Base-by-base conservation (phyloP, 2,113 vertebrate genomes). In the Oplegnathus fasciatus region DNA sequence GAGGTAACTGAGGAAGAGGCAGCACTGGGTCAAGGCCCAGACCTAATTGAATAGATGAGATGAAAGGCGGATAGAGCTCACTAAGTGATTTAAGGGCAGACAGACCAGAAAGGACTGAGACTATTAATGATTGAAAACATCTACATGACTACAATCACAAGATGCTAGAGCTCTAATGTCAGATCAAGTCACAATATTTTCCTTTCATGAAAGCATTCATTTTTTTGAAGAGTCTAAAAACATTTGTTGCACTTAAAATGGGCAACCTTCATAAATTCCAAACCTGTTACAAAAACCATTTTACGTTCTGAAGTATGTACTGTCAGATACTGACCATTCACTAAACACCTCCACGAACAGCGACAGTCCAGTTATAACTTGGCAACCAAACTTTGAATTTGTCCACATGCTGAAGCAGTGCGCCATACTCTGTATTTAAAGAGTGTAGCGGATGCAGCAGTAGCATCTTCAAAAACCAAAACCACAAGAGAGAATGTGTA, bases 11-110 rank as follows among this genome's bases (percentile, higher is more conserved):
- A 77, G 80, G 67, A 77, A 60, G 62, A 67, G 54, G 73, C 78
- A 68, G 66, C 66, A 30, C 44, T 28, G 18, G 70, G 46, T 79
- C 67, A 75, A 64, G 86, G 79, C 80, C 72, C 86, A 75, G 48
- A 78, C 86, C 50, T 87, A 90, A 92, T 75, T 90, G 83, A 88
- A 89, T 61, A 73, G 87, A 85, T 74, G 74, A 82, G 83, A 90
- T 89, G 82, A 90, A 88, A 88, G 77, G 50, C 50, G 76, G 66
- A 44, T 52, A 52, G n/a, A 64, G 74, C 73, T 54, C 55, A 64
- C n/a, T 76, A 69, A 70, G 73, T 83, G 74, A 77, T 77, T 83
- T 71, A 46, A 44, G 66, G 46, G 46, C 69, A 65, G 34, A 65
- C 34, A 57, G 44, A 44, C n/a, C 65, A 54, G 44, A 76, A 17